Conservation (phyloP, 2,797 vertebrate species). For the Takifugu ocellatus region DNA sequence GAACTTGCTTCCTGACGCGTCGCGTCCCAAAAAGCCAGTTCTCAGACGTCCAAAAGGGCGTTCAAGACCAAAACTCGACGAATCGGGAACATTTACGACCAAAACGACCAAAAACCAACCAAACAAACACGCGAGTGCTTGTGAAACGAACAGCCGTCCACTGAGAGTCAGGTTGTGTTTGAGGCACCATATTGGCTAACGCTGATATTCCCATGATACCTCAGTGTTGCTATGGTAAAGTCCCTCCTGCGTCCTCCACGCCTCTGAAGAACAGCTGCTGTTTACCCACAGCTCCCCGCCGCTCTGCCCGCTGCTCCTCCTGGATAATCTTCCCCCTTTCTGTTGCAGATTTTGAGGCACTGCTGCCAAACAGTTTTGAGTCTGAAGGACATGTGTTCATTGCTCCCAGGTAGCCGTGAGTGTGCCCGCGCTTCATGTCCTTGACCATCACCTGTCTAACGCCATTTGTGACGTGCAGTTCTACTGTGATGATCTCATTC, state of each 20-base stretch:
- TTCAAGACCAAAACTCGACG: constrained; percentile 18
- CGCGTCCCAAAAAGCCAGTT: constrained; percentile 70
- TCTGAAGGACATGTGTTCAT: constrained; percentile 99
- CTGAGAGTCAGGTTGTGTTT: constrained; percentile 61
- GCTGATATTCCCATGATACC: constrained; percentile 76
- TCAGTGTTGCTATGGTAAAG: constrained; percentile 80
- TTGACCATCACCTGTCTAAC: constrained; percentile 51
- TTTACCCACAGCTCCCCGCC: constrained; percentile 67
- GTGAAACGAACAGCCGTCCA: constrained; percentile 42
- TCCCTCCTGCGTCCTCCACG: constrained; percentile 72
- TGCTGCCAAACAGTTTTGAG: constrained; percentile 99
- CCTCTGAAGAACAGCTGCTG: constrained; percentile 79
- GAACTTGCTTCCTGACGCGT: constrained; percentile 70
- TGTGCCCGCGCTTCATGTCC: constrained; percentile 79
- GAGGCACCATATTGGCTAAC: constrained; percentile 83
- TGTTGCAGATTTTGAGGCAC: constrained; percentile 99
- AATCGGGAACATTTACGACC: constrained; percentile 30
- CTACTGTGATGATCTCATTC: constrained; percentile 19
- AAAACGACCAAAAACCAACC: constrained; percentile 11
- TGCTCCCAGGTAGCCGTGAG: constrained; percentile 98
- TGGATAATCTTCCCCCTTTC: constrained; percentile 94
- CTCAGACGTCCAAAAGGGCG: constrained; percentile 67
- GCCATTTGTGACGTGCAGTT: constrained; percentile 29
- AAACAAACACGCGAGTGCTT: constrained; percentile 47
- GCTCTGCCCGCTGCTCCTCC: constrained; percentile 75